Evolutionary conservation across 2,113 vertebrate genomes (phyloP), one percentile per base, ranked within the genome.

Genomic region (Platysternon megacephalum): DNA sequence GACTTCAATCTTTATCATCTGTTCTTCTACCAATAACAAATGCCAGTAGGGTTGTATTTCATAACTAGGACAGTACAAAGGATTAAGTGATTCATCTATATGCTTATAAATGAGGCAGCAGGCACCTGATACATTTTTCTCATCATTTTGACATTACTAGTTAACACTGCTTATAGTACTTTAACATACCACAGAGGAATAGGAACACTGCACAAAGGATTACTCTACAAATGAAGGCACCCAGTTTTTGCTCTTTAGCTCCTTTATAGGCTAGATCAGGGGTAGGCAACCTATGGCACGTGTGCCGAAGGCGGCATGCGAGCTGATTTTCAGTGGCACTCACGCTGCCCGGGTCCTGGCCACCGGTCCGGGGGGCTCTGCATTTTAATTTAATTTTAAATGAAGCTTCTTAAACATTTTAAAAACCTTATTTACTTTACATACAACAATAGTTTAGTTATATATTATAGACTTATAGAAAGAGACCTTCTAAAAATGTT

Each of bases 1-100:
- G 87, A 96, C 93, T 97, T 93, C 86, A 95, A 93, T 93, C 81
- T 91, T 83, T 86, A 95, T 82, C 90, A 92, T 78, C 88, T 97
- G 95, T 87, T 87, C 55, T 93, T 94, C 16, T 82, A 90, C 78
- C 72, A 95, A 84, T 79, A 95, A 80, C 46, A 91, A 95, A 96
- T 85, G 79, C 82, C 79, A 88, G 76, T 39, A 42, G 76, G 91
- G 61, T 14, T 32, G 56, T 87, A 88, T 79, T 91, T 92, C n/a
- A 89, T 86, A 93, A 96, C 85, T 74, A 92, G 32, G 81, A 84
- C 46, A 87, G 90, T 17, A 89, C 49, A 96, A 88, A 93, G 84
- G 82, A 95, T 90, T 46, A 84, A 91, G 42, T 92, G 44, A 92
- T 48, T 85, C 87, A 83, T 86, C 76, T 8, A 44, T 76, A 28